Conservation (phyloP, 2,888 invertebrate species). For the Sarcophaga caerulescens region DNA sequence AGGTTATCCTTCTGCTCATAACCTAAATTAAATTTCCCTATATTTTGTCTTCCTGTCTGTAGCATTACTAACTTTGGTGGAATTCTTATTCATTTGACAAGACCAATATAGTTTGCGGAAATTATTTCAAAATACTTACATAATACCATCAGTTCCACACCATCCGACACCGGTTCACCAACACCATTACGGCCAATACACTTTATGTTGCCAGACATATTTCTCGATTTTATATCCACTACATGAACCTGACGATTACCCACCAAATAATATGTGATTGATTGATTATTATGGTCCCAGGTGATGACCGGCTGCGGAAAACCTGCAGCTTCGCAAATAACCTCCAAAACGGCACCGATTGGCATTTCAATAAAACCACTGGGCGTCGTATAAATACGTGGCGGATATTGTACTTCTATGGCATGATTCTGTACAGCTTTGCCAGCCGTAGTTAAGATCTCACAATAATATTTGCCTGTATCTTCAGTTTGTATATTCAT, state of each 20-base stretch:
- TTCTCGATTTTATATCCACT: conserved; percentile 82
- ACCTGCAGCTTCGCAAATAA: conserved; percentile 88
- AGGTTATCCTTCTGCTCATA: too few relatives aligned
- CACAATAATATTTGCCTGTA: conserved; percentile 83
- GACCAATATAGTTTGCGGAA: not conserved
- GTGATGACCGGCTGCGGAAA: conserved; percentile 88
- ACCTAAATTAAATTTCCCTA: too few relatives aligned
- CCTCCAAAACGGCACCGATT: conserved; percentile 88
- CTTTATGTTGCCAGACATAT: conserved; percentile 87
- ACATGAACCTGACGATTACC: conserved; percentile 77
- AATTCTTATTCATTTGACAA: too few relatives aligned
- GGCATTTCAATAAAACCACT: conserved; percentile 87
- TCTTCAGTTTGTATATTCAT: conserved; percentile 82
- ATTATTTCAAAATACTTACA: conserved; percentile 83
- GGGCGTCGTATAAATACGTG: conserved; percentile 86
- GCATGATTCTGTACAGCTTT: conserved; percentile 85
- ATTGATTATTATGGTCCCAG: conserved; percentile 83
- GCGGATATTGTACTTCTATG: conserved; percentile 89
- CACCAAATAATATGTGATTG: conserved; percentile 72
- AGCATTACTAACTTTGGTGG: too few relatives aligned
- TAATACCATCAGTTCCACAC: conserved; percentile 86
- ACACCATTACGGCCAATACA: conserved; percentile 89
- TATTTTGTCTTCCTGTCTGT: too few relatives aligned
- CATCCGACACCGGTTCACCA: conserved; percentile 86
- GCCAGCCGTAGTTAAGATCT: conserved; percentile 77